phyloP scores from a whole-genome alignment of 1,140 invertebrate species.

The Drosophila micromelanica region DNA sequence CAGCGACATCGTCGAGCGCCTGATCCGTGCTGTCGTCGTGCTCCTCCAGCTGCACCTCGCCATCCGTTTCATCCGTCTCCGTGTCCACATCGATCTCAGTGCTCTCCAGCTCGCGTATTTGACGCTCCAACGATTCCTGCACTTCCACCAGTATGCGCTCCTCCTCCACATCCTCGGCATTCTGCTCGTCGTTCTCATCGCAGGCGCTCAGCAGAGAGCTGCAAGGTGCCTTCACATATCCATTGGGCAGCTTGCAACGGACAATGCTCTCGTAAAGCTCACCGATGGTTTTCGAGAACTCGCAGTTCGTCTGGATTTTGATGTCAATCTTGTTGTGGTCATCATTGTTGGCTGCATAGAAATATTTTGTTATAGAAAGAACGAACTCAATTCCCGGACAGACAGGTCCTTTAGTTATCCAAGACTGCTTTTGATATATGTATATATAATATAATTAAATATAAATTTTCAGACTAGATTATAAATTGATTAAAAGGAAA shows the following conservation, averaged over 20 bases:
- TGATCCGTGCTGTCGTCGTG: constrained; percentile 52
- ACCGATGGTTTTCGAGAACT: constrained; percentile 81
- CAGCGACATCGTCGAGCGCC: constrained; percentile 56
- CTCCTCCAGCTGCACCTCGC: constrained; percentile 76
- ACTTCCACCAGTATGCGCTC: constrained; percentile 90
- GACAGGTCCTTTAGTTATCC: no score
- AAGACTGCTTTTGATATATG: no score
- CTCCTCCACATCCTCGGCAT: constrained; percentile 67
- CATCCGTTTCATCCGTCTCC: constrained; percentile 91
- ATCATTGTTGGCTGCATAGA: constrained; percentile 44
- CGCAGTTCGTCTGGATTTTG: constrained; percentile 82
- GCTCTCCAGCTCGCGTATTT: constrained; percentile 91
- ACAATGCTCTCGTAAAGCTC: constrained; percentile 81
- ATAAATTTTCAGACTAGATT: no score
- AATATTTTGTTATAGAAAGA: background rate
- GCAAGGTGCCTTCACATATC: constrained; percentile 36
- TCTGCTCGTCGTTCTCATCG: constrained; percentile 80
- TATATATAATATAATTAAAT: no score
- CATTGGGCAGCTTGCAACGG: constrained; percentile 49
- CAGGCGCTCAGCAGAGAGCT: constrained; percentile 62
- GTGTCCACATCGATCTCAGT: constrained; percentile 93
- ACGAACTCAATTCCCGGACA: no score
- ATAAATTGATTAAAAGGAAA: no score
- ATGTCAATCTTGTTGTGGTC: constrained; percentile 83
- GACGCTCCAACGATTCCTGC: constrained; percentile 91